phyloP scores from a whole-genome alignment of 53 echinoderm and acorn worm species.

The Henricia sp. region DNA sequence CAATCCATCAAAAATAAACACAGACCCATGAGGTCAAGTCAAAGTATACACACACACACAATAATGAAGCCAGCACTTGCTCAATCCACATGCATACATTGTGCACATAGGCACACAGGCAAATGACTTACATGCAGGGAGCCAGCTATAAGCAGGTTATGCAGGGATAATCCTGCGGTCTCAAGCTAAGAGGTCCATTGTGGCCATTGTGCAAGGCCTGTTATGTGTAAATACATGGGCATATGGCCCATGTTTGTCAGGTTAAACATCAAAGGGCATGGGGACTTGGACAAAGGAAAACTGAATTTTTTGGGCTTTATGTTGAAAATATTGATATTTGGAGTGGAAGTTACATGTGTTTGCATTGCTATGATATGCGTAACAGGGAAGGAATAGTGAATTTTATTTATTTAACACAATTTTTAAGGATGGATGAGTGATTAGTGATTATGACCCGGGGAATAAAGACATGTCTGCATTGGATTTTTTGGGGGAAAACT shows the following conservation, averaged over 20 bases:
- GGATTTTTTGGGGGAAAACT: no score
- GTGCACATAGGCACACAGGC: neutral
- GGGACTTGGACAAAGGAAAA: constrained; percentile 43
- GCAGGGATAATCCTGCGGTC: constrained; percentile 26
- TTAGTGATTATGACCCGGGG: no score
- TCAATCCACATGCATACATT: neutral
- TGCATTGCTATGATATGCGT: no score
- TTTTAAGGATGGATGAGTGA: no score
- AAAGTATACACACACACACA: constrained; percentile 25
- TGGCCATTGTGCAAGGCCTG: constrained; percentile 41
- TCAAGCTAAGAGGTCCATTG: constrained; percentile 25
- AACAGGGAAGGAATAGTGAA: no score
- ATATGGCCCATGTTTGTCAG: constrained; percentile 51
- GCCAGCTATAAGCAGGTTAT: neutral
- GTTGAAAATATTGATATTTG: constrained; percentile 27
- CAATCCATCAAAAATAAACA: constrained; percentile 66
- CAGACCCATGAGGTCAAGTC: constrained; percentile 41
- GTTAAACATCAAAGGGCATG: constrained; percentile 18
- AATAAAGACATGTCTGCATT: no score
- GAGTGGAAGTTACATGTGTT: neutral
- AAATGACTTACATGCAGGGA: no score
- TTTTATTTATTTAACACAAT: no score
- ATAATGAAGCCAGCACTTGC: neutral
- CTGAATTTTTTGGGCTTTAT: neutral
- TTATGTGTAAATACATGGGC: constrained; percentile 47